Percentiles rank a stretch among this genome's conserved stretches.
These are phyloP conservation scores for Leiothrix lutea DNA, from an alignment of 2,113 vertebrate species.

Conservation along the genomic window DNA sequence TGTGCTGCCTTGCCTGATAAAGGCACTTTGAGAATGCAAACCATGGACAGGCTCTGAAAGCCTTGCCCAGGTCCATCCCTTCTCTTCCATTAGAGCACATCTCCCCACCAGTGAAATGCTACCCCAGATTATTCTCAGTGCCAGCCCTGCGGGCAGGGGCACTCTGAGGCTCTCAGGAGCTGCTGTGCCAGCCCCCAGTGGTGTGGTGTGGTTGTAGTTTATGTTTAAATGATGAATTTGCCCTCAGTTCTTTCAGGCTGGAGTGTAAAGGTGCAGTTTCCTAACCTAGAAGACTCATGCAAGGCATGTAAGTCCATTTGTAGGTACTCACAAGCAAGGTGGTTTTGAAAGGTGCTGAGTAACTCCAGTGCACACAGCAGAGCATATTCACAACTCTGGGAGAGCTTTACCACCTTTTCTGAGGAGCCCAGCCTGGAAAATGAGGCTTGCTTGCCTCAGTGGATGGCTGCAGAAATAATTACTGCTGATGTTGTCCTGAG, in stretches of 20 bases:
- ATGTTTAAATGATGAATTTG: background rate
- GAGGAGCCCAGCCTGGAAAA: background rate
- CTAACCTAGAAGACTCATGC: background rate
- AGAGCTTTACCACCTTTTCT: background rate
- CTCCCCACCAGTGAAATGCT: background rate
- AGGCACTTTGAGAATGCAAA: background rate
- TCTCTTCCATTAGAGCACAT: background rate
- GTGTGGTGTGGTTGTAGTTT: background rate
- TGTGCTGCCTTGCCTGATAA: background rate
- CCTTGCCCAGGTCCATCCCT: background rate
- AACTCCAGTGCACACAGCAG: background rate
- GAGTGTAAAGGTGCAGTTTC: background rate
- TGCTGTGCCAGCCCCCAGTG: background rate
- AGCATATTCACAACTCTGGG: background rate
- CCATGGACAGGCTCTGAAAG: background rate
- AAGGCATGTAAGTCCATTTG: background rate
- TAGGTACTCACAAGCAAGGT: background rate
- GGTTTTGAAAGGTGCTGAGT: background rate
- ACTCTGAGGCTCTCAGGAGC: background rate
- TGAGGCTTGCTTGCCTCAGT: background rate
- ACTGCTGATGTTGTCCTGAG: background rate
- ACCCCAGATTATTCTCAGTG: background rate
- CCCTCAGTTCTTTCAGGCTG: background rate
- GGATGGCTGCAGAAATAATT: background rate
- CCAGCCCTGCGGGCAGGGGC: background rate